These are phyloP conservation scores for Plagodis pulveraria DNA, from an alignment of 2,888 invertebrate genomes.

Conservation along the genomic window DNA sequence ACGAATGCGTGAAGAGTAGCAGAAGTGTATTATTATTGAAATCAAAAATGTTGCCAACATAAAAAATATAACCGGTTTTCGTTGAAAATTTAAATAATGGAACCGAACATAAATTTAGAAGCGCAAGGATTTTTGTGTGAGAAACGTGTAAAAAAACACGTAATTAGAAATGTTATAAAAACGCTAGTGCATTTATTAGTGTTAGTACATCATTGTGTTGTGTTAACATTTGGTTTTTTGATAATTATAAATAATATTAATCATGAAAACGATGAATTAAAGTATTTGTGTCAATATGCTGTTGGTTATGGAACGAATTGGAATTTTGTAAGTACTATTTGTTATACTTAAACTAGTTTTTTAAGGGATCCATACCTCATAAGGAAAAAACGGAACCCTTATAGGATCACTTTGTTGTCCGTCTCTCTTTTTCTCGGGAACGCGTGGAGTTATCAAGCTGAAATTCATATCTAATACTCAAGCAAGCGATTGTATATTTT, in stretches of 20 bases:
- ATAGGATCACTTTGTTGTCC: too few species aligned
- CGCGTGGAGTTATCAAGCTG: too few species aligned
- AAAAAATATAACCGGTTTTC: too few species aligned
- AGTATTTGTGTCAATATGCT: slow-evolving; percentile 18
- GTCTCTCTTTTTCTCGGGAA: too few species aligned
- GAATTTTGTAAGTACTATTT: slow-evolving; percentile 39
- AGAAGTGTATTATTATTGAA: too few species aligned
- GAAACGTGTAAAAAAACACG: not conserved
- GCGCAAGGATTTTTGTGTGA: slow-evolving; percentile 12
- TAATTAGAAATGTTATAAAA: not conserved
- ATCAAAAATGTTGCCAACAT: too few species aligned
- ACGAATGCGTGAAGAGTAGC: too few species aligned
- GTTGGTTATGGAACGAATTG: slow-evolving; percentile 38
- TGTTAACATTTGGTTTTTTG: slow-evolving; percentile 4
- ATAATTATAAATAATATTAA: slow-evolving; percentile 18
- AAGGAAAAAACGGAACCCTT: too few species aligned
- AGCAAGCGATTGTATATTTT: too few species aligned
- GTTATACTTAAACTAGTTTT: too few species aligned
- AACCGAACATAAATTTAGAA: slow-evolving; percentile 4
- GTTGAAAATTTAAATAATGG: slow-evolving; percentile 4
- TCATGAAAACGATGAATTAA: slow-evolving; percentile 11
- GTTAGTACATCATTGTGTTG: not conserved
- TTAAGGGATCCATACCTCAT: too few species aligned
- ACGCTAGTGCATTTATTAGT: slow-evolving; percentile 5
- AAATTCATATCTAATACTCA: too few species aligned